phyloP scores from a whole-genome alignment of 2,797 vertebrate genomes.

The Babyrousa celebensis region DNA sequence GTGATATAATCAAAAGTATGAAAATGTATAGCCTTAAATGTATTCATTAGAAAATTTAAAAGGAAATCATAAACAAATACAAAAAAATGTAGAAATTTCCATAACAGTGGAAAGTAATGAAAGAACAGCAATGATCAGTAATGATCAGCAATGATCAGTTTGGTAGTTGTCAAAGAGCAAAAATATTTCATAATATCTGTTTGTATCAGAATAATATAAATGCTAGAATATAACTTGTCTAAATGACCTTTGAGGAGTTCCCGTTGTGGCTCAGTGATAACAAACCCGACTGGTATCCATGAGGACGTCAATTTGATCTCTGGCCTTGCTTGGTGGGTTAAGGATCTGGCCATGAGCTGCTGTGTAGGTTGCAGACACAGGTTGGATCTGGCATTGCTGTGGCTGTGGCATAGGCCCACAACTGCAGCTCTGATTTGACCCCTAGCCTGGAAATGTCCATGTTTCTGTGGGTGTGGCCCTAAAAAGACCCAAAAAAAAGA shows the following conservation, averaged over 20 bases:
- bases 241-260: neutral
- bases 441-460: too few relatives aligned
- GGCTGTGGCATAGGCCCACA: too few relatives aligned
- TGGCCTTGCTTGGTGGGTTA: too few relatives aligned
- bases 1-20: neutral
- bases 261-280: too few relatives aligned
- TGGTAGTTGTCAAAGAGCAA: conserved; percentile 27
- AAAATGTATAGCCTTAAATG: conserved; percentile 9
- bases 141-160: neutral
- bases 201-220: conserved; percentile 20
- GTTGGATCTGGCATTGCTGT: too few relatives aligned
- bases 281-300: too few relatives aligned
- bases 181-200: conserved; percentile 51
- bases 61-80: conserved; percentile 8
- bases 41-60: neutral
- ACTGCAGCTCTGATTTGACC: too few relatives aligned
- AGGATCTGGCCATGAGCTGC: too few relatives aligned
- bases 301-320: too few relatives aligned
- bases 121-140: conserved; percentile 10
- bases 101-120: neutral
- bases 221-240: neutral
- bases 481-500: too few relatives aligned
- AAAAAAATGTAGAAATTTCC: neutral
- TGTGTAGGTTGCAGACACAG: too few relatives aligned
- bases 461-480: too few relatives aligned